Percentiles rank a stretch among this genome's conserved stretches.
Evolutionary conservation across 2,113 vertebrate species (phyloP).

Genomic region (Cyanistes caeruleus): DNA sequence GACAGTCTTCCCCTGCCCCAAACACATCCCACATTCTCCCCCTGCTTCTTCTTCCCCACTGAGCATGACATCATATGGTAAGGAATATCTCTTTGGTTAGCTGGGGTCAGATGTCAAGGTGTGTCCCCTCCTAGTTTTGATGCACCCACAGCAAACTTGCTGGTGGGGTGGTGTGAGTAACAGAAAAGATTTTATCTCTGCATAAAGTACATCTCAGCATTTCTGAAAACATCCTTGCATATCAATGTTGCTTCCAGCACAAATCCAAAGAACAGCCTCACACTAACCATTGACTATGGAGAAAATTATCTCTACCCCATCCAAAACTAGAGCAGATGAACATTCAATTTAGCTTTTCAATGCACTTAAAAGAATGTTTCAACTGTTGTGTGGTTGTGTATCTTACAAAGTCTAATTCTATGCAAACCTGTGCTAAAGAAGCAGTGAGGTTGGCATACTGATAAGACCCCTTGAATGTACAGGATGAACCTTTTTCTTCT

Average conservation of each 20-base stretch:
- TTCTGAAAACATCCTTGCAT: background rate
- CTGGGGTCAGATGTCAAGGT: background rate
- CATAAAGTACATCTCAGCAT: background rate
- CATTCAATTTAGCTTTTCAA: background rate
- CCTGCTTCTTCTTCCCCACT: background rate
- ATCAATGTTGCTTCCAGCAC: background rate
- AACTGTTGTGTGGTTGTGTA: background rate
- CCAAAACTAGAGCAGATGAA: background rate
- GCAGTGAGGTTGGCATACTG: background rate
- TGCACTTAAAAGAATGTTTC: background rate
- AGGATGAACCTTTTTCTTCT: background rate
- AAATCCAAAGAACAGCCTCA: background rate
- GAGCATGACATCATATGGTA: background rate
- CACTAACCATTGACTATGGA: background rate
- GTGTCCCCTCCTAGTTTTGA: background rate
- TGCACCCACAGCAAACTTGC: background rate
- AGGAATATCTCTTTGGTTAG: background rate
- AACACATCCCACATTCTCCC: background rate
- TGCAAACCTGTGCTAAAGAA: background rate
- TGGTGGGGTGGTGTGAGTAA: background rate
- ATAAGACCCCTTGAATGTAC: background rate
- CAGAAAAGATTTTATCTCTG: background rate
- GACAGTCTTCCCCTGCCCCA: accelerated
- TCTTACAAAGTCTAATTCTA: background rate
- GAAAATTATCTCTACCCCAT: background rate